Conservation (phyloP, 2,888 invertebrate genomes). For the Clepsis dumicolana region DNA sequence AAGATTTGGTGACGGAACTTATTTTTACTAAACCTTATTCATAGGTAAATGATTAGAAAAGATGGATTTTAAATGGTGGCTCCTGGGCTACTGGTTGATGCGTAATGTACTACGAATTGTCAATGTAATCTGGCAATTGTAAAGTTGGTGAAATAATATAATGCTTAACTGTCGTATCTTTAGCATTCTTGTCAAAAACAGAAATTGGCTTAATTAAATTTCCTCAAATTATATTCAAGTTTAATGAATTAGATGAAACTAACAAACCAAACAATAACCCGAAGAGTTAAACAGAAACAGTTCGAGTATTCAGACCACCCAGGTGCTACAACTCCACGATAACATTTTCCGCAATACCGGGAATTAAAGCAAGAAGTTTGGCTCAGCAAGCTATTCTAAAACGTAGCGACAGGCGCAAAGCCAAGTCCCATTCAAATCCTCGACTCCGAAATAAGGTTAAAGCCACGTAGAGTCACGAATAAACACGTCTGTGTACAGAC, state of each 20-base stretch:
- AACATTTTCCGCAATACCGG: slow-evolving; percentile 15
- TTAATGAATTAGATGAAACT: background rate
- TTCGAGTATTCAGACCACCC: background rate
- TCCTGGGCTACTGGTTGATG: too few relatives aligned
- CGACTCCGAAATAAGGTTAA: slow-evolving; percentile 43
- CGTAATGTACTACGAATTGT: too few relatives aligned
- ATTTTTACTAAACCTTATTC: background rate
- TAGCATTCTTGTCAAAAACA: background rate
- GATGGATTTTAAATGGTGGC: too few relatives aligned
- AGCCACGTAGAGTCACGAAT: slow-evolving; percentile 43
- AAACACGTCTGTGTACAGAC: slow-evolving; percentile 33
- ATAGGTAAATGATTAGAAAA: background rate
- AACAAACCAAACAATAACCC: background rate
- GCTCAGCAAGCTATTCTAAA: slow-evolving; percentile 24
- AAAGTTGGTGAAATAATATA: too few relatives aligned
- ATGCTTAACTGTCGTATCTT: background rate
- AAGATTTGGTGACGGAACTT: background rate
- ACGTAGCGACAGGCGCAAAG: slow-evolving; percentile 12
- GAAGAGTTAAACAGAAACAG: background rate
- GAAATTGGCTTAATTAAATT: background rate
- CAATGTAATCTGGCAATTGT: too few relatives aligned
- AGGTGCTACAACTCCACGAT: slow-evolving; percentile 4
- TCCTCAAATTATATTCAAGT: background rate
- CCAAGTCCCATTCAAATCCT: slow-evolving; percentile 51
- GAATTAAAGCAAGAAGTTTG: slow-evolving; percentile 37